Evolutionary conservation across 2,113 vertebrate species (phyloP).

Genomic region (Eleginops maclovinus): DNA sequence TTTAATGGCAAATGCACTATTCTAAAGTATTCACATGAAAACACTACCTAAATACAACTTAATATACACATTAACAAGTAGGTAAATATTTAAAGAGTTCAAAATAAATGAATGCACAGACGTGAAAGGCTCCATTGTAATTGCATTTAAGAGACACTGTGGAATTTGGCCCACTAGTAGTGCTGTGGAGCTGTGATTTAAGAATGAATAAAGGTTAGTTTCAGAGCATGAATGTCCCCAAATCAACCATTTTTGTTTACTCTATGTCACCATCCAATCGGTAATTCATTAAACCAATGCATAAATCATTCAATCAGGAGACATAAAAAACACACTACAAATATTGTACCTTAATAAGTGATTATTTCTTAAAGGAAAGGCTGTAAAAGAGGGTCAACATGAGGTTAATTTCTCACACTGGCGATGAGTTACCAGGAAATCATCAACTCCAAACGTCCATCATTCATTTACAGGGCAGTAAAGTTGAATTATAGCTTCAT

Average conservation of each 20-base stretch:
- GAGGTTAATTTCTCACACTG: conserved; percentile 21
- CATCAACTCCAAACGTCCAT: conserved; percentile 53
- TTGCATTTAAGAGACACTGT: background rate
- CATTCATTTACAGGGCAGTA: conserved; percentile 66
- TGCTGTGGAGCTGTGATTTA: background rate
- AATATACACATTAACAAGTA: no score
- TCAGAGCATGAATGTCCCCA: background rate
- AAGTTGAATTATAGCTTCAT: conserved; percentile 77
- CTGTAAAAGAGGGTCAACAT: conserved; percentile 14
- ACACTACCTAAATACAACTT: background rate
- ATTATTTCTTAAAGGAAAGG: conserved; percentile 3
- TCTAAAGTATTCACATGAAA: background rate
- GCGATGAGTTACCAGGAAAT: conserved; percentile 44
- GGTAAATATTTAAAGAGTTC: no score
- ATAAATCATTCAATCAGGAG: background rate
- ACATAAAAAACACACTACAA: background rate
- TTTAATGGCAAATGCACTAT: background rate
- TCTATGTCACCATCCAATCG: background rate
- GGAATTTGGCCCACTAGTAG: background rate
- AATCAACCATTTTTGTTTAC: background rate
- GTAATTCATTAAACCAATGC: conserved; percentile 8
- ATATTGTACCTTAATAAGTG: background rate
- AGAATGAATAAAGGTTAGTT: background rate
- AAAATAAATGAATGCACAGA: background rate
- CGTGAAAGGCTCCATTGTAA: background rate